Base-by-base conservation (phyloP, 2,888 invertebrate genomes). In the Lepidochitona cinerea region DNA sequence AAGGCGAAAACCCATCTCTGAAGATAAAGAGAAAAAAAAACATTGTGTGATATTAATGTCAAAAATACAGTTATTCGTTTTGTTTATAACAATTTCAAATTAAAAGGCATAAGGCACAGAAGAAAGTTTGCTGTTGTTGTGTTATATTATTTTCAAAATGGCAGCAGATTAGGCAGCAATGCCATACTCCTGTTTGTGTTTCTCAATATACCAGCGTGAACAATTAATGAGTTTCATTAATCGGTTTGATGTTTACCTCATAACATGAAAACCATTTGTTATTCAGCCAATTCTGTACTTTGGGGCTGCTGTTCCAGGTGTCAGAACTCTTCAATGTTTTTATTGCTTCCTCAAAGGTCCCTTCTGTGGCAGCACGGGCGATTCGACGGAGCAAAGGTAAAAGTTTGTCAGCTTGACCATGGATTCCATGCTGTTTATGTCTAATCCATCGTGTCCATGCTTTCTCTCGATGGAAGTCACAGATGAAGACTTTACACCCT, bases 381-480 rank as follows among this genome's bases (percentile, higher is more conserved):
- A 41, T 9, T 9, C 41, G 41, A 9, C 65, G 36, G 35, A 70
- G 49, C 66, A 65, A 41, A n/a, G 36, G 23, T 9, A 70, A 68
- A 29, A 70, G 65, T 29, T 18, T 18, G 33, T 68, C 73, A 32
- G 37, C 69, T 29, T 41, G 23, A 23, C 37, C 36, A 14, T 54
- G 14, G 23, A 73, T 53, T 35, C 70, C 70, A 73, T 73, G 59
- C n/a, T 73, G 70, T 2, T 32, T 14, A 29, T 73, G 70, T n/a
- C 49, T 49, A 9, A 70, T 33, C 78, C 76, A 78, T 71, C 75
- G 41, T 9, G 59, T 65, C 75, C 78, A 77, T 4, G 71, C 35
- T 49, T 76, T 68, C 18, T 72, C 67, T 33, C 75, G 71, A 41
- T 77, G 75, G 52, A 76, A 76, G 37, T 73, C 69, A 52, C 75